These are phyloP conservation scores for Dufourea novaeangliae DNA, from an alignment of 1,140 invertebrate genomes.

Conservation along the genomic window DNA sequence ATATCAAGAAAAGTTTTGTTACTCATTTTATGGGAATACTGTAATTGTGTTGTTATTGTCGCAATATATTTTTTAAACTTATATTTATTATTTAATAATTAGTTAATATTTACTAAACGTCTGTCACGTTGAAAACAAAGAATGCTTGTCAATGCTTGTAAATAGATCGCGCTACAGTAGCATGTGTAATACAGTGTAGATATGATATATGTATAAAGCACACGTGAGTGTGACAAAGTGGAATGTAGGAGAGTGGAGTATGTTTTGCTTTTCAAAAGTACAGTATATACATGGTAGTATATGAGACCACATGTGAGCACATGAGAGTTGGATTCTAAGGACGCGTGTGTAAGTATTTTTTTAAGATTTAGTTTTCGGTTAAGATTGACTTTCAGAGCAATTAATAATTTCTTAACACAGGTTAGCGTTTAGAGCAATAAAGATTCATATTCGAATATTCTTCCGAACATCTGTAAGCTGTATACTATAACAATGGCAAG, in stretches of 20 bases:
- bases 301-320: too few relatives aligned
- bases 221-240: too few relatives aligned
- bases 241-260: too few relatives aligned
- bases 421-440: neutral
- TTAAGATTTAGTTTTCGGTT: too few relatives aligned
- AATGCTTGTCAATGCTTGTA: neutral
- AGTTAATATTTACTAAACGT: neutral
- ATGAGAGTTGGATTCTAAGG: too few relatives aligned
- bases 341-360: neutral
- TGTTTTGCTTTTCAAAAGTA: too few relatives aligned
- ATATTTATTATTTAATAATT: neutral
- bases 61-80: neutral
- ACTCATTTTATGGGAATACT: neutral
- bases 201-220: too few relatives aligned
- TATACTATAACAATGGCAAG: constrained; percentile 47
- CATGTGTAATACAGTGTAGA: too few relatives aligned
- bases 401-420: neutral
- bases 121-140: neutral
- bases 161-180: neutral
- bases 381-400: too few relatives aligned
- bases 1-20: constrained; percentile 65
- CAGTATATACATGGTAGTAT: too few relatives aligned
- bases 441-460: too few relatives aligned
- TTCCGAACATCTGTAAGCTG: too few relatives aligned
- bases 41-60: neutral